Percentiles rank a stretch among this genome's conserved stretches.
phyloP scores from a whole-genome alignment of 2,888 invertebrate species.

The Euphydryas editha region DNA sequence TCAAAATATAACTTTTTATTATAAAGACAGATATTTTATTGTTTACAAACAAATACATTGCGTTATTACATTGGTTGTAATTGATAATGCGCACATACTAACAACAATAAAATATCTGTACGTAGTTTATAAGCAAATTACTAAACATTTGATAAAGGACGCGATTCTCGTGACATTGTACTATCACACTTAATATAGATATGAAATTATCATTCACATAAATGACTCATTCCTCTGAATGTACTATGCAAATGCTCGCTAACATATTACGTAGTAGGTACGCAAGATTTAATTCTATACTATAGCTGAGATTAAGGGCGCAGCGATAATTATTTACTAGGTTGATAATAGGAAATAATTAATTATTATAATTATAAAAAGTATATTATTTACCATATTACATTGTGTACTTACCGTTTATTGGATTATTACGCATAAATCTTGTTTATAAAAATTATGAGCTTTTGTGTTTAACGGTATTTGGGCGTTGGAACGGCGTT shows the following conservation, averaged over 20 bases:
- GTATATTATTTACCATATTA: neutral
- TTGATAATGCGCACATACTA: neutral
- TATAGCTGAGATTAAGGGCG: neutral
- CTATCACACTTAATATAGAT: conserved; percentile 1
- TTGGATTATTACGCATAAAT: too few relatives aligned
- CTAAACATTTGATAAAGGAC: conserved; percentile 1
- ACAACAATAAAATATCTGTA: neutral
- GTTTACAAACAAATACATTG: conserved; percentile 5
- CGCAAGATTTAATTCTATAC: neutral
- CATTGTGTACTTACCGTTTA: too few relatives aligned
- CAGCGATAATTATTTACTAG: neutral
- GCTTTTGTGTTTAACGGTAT: neutral
- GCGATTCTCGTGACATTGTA: neutral
- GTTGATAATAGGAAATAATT: neutral
- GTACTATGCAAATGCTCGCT: neutral
- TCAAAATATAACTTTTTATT: neutral
- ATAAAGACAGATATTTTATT: neutral
- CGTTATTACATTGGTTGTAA: neutral
- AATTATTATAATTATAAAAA: too few relatives aligned
- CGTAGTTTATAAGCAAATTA: neutral
- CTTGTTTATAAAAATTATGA: neutral
- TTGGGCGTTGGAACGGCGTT: conserved; percentile 11
- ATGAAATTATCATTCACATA: conserved; percentile 3
- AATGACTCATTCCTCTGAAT: neutral
- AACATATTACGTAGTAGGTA: neutral